Evolutionary conservation across 37 sponge, comb jelly and placozoan species (phyloP).

Genomic region (Crambe crambe): DNA sequence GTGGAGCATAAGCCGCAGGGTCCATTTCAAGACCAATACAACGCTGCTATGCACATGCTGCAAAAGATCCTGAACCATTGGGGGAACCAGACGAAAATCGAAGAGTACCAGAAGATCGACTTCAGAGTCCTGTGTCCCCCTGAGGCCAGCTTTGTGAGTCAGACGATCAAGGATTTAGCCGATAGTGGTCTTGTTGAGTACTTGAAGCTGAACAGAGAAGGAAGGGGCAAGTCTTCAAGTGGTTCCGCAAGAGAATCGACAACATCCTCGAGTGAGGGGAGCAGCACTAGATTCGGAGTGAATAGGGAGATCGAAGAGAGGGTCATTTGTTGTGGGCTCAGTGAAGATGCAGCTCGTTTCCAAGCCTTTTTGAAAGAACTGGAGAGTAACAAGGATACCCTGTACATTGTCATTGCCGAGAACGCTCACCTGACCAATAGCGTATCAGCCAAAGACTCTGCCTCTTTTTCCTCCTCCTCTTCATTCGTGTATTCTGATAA

Average conservation of each 20-base stretch:
- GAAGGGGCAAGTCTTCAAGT: background rate
- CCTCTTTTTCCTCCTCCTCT: background rate
- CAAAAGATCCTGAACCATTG: constrained; percentile 27
- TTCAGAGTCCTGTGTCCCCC: constrained; percentile 56
- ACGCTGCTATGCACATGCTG: constrained; percentile 48
- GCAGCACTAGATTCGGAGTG: background rate
- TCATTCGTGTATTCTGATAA: background rate
- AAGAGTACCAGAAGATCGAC: constrained; percentile 43
- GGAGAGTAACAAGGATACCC: constrained; percentile 12
- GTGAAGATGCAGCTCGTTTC: constrained; percentile 4
- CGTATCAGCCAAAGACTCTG: background rate
- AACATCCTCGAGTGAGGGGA: background rate
- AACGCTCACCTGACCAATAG: constrained; percentile 33
- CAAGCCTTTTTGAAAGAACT: constrained; percentile 2
- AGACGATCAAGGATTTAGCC: constrained; percentile 11
- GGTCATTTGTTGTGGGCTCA: constrained; percentile 23
- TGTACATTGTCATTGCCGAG: constrained; percentile 55
- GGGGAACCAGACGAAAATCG: constrained; percentile 20
- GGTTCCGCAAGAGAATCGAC: background rate
- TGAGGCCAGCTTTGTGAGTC: constrained; percentile 19
- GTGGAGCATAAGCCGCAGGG: constrained; percentile 58
- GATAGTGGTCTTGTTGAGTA: constrained; percentile 25
- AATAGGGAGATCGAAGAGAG: constrained; percentile 10
- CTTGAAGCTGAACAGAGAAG: constrained; percentile 5
- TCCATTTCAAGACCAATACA: constrained; percentile 58